Percentiles rank a stretch among this genome's conserved stretches.
Conservation (phyloP, 2,888 invertebrate genomes). For the Melieria crassipennis region DNA sequence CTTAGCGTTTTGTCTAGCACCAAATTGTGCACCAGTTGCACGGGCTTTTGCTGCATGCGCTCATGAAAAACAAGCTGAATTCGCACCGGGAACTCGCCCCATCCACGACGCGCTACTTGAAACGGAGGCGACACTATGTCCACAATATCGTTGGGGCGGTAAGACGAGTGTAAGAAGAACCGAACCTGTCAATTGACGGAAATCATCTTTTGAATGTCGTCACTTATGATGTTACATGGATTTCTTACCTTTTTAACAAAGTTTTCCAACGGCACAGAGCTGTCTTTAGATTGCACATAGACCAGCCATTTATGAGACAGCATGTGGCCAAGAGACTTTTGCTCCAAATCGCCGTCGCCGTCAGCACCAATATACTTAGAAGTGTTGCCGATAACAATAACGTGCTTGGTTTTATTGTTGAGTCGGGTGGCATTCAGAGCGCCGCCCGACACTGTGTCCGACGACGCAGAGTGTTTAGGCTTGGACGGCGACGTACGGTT, state of each 20-base stretch:
- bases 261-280: slow-evolving; percentile 70
- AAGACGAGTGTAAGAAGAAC: slow-evolving; percentile 86
- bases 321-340: slow-evolving; percentile 70
- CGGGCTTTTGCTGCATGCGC: slow-evolving; percentile 78
- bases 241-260: slow-evolving; percentile 74
- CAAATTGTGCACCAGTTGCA: slow-evolving; percentile 81
- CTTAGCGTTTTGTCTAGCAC: slow-evolving; percentile 84
- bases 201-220: neutral
- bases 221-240: neutral
- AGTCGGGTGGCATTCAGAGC: slow-evolving; percentile 41
- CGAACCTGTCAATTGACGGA: slow-evolving; percentile 58
- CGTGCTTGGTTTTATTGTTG: slow-evolving; percentile 69
- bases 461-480: slow-evolving; percentile 48
- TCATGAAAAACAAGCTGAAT: slow-evolving; percentile 81
- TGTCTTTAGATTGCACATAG: slow-evolving; percentile 78
- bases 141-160: slow-evolving; percentile 86
- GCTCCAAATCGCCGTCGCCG: slow-evolving; percentile 17
- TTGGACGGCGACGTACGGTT: neutral
- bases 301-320: slow-evolving; percentile 93
- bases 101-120: slow-evolving; percentile 85
- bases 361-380: slow-evolving; percentile 83
- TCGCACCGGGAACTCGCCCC: slow-evolving; percentile 91
- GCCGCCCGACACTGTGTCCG: neutral
- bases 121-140: slow-evolving; percentile 84
- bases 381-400: slow-evolving; percentile 74